These are phyloP conservation scores for Eudasyphora cyanicolor DNA, from an alignment of 2,888 invertebrate genomes.

Conservation along the genomic window DNA sequence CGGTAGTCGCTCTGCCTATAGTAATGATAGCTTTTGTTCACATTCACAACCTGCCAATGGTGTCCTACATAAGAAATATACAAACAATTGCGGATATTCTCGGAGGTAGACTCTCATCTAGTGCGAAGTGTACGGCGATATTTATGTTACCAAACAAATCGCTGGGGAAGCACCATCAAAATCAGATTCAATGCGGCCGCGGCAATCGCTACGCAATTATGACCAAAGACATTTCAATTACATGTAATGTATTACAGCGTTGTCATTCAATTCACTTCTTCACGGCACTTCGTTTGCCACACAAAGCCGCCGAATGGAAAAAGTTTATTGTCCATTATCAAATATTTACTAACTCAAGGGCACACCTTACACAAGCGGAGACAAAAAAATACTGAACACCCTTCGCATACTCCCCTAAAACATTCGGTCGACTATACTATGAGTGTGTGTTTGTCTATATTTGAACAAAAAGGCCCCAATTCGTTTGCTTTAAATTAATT, in stretches of 20 bases:
- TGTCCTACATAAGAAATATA: too few relatives aligned
- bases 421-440: neutral
- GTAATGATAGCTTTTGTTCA: too few relatives aligned
- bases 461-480: conserved; percentile 25
- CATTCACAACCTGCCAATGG: too few relatives aligned
- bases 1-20: too few relatives aligned
- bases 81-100: neutral
- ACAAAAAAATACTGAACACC: neutral
- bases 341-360: conserved; percentile 49
- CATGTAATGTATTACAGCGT: neutral
- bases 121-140: neutral
- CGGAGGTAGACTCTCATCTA: too few relatives aligned
- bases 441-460: neutral
- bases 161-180: neutral
- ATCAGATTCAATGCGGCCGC: neutral
- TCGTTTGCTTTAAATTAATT: conserved; percentile 54
- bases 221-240: conserved; percentile 22
- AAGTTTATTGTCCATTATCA: conserved; percentile 35
- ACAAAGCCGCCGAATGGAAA: neutral
- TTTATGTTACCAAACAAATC: neutral
- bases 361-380: conserved; percentile 21
- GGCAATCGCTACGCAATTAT: neutral
- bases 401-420: neutral
- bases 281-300: conserved; percentile 7
- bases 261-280: neutral